Conservation (phyloP, 2,797 vertebrate genomes). For the Denticeps clupeoides region DNA sequence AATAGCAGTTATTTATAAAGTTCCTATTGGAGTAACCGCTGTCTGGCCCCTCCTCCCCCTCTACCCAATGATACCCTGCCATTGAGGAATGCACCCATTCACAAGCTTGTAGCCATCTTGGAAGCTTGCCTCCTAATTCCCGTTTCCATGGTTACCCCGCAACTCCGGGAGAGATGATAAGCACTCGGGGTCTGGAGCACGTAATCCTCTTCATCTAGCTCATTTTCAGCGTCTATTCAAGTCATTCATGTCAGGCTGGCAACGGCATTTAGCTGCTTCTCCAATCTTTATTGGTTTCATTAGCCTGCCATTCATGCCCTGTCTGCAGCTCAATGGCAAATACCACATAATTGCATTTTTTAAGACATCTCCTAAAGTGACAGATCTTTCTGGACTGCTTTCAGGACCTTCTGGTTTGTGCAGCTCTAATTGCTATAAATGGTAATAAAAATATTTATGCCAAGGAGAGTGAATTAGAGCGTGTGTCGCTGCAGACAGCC, state of each 20-base stretch:
- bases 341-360: slow-evolving; percentile 5
- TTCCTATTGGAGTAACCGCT: slow-evolving; percentile 60
- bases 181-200: slow-evolving; percentile 29
- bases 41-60: slow-evolving; percentile 22
- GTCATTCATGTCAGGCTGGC: slow-evolving; percentile 13
- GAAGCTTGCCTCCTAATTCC: slow-evolving; percentile 59
- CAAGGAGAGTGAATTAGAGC: background rate
- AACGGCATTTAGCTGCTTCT: slow-evolving; percentile 14
- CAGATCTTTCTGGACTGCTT: background rate
- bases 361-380: background rate
- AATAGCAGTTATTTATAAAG: slow-evolving; percentile 72
- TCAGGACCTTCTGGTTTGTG: background rate
- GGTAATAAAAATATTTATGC: background rate
- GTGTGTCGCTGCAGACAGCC: background rate
- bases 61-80: slow-evolving; percentile 43
- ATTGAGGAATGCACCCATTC: slow-evolving; percentile 66
- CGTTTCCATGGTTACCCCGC: slow-evolving; percentile 59
- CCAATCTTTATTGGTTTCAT: slow-evolving; percentile 20
- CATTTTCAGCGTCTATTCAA: slow-evolving; percentile 49
- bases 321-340: background rate
- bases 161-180: slow-evolving; percentile 38
- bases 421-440: background rate
- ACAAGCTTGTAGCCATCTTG: slow-evolving; percentile 67
- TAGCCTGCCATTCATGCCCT: background rate
- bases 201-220: slow-evolving; percentile 49